A percentile compares a stretch with the other conserved stretches of the same genome.
These are phyloP conservation scores for Cerceris rybyensis DNA, from an alignment of 2,888 invertebrate genomes.

Conservation along the genomic window DNA sequence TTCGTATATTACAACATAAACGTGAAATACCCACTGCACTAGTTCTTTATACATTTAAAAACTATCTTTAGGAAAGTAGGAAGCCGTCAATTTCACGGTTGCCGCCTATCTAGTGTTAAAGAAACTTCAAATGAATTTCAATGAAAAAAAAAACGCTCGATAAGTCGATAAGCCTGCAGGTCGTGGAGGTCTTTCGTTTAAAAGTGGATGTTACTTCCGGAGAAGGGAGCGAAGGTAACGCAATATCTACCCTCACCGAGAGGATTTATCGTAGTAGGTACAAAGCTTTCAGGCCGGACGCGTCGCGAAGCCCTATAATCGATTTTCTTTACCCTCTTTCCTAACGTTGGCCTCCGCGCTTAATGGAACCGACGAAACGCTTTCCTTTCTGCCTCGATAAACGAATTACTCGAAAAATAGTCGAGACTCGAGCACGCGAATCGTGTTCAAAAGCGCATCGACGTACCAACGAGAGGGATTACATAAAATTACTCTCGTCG, in stretches of 20 bases:
- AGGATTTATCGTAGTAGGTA: slow-evolving; percentile 63
- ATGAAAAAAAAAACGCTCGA: slow-evolving; percentile 8
- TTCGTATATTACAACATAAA: too few relatives aligned
- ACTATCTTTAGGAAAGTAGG: too few relatives aligned
- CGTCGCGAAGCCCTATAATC: slow-evolving; percentile 66
- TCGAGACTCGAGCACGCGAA: slow-evolving; percentile 15
- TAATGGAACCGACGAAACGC: slow-evolving; percentile 75
- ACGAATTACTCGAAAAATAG: slow-evolving; percentile 72
- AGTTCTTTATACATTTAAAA: too few relatives aligned
- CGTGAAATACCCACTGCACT: too few relatives aligned
- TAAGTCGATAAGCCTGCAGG: neutral
- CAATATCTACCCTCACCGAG: slow-evolving; percentile 53
- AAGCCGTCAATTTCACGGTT: too few relatives aligned
- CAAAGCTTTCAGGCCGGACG: slow-evolving; percentile 60
- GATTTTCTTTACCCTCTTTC: slow-evolving; percentile 66
- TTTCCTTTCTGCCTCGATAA: slow-evolving; percentile 73
- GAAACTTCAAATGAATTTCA: neutral
- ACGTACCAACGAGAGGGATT: neutral
- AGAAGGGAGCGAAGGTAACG: slow-evolving; percentile 42
- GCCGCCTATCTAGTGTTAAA: too few relatives aligned
- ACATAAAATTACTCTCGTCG: neutral
- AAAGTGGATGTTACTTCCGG: slow-evolving; percentile 43
- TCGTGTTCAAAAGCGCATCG: slow-evolving; percentile 10
- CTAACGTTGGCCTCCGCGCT: slow-evolving; percentile 46
- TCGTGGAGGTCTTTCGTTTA: slow-evolving; percentile 22